Base-by-base conservation (phyloP, 2,888 invertebrate species). In the Andrena hattorfiana region DNA sequence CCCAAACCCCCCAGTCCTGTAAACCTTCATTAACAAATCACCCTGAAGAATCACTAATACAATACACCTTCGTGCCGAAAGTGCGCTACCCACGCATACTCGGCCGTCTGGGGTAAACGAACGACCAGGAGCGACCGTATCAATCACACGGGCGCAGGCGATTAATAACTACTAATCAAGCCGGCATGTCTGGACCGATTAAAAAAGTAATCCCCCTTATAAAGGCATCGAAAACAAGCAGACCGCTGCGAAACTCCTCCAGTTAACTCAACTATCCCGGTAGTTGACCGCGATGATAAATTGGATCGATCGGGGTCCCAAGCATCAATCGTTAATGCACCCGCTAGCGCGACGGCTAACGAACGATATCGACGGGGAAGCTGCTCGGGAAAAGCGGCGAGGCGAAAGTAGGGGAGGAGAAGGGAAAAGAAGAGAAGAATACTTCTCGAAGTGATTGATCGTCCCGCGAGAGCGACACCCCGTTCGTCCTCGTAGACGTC, bases 361-460 rank as follows among this genome's bases (percentile, higher is more conserved):
- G 79, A 78, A 82, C 76, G 81, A 81, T 86, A 85, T 78, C 70
- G 20, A 59, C 20, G 48, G 70, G 77, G 48, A 67, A 59, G 67
- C 72, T 54, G 32, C 60, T 16, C 2, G 78, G 42, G 42, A 62
- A 67, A 49, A 23, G 26, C 3, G 30, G 10, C 13, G 6, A 51
- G 23, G 28, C 48, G 67, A 73, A 73, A 66, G 70, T 51, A 8
- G n/a, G 66, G 30, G 68, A 69, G 64, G 23, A 59, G 59, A 23
- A 48, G 66, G 63, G 70, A 74, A 75, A 74, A 70, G 51, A 28
- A 60, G 68, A 54, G 73, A 72, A 84, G 85, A 85, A 81, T 77
- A 66, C 77, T 76, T 79, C 54, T 83, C 77, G 80, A 70, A 71
- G 83, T 87, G 87, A 87, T 87, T 86, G 87, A 87, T 87, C 87